phyloP scores from a whole-genome alignment of 2,888 invertebrate species.

The Tiliacea aurago region DNA sequence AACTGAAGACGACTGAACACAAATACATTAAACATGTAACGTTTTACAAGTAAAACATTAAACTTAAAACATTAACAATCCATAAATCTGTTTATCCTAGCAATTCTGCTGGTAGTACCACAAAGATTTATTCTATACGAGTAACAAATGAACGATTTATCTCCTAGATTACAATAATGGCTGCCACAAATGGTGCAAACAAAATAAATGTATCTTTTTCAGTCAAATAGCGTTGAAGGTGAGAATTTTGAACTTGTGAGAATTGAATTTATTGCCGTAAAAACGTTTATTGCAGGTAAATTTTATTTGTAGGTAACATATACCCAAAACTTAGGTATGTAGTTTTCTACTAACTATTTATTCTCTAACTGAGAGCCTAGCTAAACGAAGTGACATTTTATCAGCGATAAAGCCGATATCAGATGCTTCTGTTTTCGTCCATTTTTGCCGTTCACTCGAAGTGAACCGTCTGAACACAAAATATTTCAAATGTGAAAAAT shows the following conservation, averaged over 20 bases:
- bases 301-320: background rate
- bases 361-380: background rate
- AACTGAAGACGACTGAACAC: background rate
- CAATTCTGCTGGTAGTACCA: conserved; percentile 47
- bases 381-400: background rate
- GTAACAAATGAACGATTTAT: conserved; percentile 72
- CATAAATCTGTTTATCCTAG: conserved; percentile 58
- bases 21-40: conserved; percentile 35
- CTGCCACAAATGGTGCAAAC: conserved; percentile 65
- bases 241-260: conserved; percentile 14
- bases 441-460: background rate
- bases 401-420: background rate
- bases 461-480: background rate
- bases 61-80: conserved; percentile 47
- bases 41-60: conserved; percentile 38
- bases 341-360: too few relatives aligned
- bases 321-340: background rate
- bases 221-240: conserved; percentile 33
- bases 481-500: background rate
- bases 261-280: conserved; percentile 12
- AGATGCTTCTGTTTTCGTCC: background rate
- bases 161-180: conserved; percentile 71
- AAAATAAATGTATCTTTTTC: conserved; percentile 64
- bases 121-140: conserved; percentile 65
- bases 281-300: background rate